Conservation (phyloP, 2,113 vertebrate species). For the Ibidorhyncha struthersii region DNA sequence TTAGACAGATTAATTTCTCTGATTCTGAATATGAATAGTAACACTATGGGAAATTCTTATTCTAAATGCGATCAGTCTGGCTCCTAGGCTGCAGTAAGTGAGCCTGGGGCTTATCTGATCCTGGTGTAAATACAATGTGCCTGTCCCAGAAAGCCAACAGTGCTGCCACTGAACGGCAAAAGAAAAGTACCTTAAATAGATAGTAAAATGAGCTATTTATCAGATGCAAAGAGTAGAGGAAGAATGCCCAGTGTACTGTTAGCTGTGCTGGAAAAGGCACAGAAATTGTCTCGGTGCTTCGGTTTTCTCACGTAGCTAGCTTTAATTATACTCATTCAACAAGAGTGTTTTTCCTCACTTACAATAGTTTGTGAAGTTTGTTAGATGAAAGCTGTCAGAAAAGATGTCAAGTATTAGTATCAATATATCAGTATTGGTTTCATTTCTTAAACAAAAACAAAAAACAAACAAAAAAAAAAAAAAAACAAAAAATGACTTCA, state of each 20-base stretch:
- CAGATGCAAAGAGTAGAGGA: not conserved
- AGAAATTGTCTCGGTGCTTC: not conserved
- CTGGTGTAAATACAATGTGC: not conserved
- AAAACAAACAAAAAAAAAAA: not conserved
- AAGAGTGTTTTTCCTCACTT: not conserved
- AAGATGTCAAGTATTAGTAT: not conserved
- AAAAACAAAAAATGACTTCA: not conserved
- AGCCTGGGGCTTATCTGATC: not conserved
- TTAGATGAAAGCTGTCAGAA: not conserved
- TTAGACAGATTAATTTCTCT: not conserved
- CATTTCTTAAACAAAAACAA: not conserved
- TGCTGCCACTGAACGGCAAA: not conserved
- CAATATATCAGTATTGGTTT: not conserved
- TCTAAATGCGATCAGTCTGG: not conserved
- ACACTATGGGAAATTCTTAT: not conserved
- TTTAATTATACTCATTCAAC: not conserved
- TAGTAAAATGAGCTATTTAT: not conserved
- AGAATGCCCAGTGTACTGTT: not conserved
- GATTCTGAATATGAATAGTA: not conserved
- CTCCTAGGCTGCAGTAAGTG: not conserved
- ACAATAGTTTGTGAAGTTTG: not conserved
- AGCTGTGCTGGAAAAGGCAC: not conserved
- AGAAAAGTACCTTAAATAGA: not conserved
- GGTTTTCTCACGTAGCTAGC: not conserved
- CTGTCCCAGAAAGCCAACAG: not conserved